These are phyloP conservation scores for Probaryconus sp. DNA, from an alignment of 1,140 invertebrate species.

Conservation along the genomic window DNA sequence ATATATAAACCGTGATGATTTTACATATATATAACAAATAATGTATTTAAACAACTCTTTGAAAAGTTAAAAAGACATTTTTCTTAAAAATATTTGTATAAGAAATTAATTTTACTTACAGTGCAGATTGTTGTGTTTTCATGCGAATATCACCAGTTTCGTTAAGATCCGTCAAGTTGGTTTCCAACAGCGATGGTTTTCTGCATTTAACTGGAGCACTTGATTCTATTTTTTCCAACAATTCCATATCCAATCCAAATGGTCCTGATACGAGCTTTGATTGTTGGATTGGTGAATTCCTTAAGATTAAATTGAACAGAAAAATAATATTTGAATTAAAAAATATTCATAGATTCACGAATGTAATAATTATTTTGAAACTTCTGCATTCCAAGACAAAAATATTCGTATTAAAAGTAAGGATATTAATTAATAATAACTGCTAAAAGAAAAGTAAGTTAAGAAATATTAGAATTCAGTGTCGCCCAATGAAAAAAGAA, in stretches of 20 bases:
- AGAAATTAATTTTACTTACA: constrained; percentile 61
- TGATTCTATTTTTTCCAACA: constrained; percentile 81
- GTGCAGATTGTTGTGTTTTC: constrained; percentile 58
- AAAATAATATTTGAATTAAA: constrained; percentile 6
- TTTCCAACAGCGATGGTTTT: constrained; percentile 77
- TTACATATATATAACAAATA: no score
- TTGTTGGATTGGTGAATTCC: constrained; percentile 64
- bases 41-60: no score
- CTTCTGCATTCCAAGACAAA: constrained; percentile 14
- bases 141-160: constrained; percentile 61
- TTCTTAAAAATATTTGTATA: no score
- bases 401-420: constrained; percentile 21
- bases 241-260: constrained; percentile 84
- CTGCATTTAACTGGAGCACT: constrained; percentile 71
- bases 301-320: constrained; percentile 59
- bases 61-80: constrained; percentile 2
- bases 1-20: no score
- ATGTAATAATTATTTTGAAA: no score
- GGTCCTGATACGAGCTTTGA: constrained; percentile 80
- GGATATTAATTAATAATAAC: no score
- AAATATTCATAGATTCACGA: no score
- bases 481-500: no score
- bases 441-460: no score
- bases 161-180: constrained; percentile 71
- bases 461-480: no score